Percentiles rank a stretch among this genome's conserved stretches.
Conservation (phyloP, 2,888 invertebrate genomes). For the Tetragnatha montana region DNA sequence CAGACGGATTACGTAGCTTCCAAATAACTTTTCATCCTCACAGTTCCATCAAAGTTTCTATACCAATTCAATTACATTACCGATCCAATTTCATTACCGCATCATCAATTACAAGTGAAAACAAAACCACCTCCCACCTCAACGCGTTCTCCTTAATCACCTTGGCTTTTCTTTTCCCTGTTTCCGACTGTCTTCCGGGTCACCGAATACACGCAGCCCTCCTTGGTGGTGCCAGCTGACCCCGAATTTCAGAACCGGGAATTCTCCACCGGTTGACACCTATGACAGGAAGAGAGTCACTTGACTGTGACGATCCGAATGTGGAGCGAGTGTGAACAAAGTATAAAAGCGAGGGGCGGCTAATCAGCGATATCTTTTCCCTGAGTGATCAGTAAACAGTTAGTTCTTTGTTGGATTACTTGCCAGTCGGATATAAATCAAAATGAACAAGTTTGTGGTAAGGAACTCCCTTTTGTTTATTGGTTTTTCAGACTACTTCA, state of each 20-base stretch:
- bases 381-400: neutral
- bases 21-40: neutral
- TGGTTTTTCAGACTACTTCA: neutral
- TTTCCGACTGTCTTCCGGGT: slow-evolving; percentile 51
- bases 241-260: slow-evolving; percentile 8
- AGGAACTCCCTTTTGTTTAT: neutral
- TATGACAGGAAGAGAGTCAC: slow-evolving; percentile 26
- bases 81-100: neutral
- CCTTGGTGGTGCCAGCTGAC: slow-evolving; percentile 34
- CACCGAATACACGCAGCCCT: slow-evolving; percentile 19
- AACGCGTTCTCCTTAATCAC: slow-evolving; percentile 2
- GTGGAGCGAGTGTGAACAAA: slow-evolving; percentile 23
- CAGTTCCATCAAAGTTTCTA: neutral
- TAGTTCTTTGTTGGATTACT: slow-evolving; percentile 29
- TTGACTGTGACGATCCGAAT: slow-evolving; percentile 49
- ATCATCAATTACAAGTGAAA: neutral
- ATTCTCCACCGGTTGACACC: slow-evolving; percentile 34
- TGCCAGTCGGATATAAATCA: neutral
- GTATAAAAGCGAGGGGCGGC: slow-evolving; percentile 32
- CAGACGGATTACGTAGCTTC: neutral
- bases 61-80: neutral
- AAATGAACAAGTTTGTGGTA: slow-evolving; percentile 43
- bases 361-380: neutral
- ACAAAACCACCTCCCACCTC: neutral
- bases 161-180: neutral